Base-by-base conservation (phyloP, 2,113 vertebrate genomes). In the Cephalopterus ornatus region DNA sequence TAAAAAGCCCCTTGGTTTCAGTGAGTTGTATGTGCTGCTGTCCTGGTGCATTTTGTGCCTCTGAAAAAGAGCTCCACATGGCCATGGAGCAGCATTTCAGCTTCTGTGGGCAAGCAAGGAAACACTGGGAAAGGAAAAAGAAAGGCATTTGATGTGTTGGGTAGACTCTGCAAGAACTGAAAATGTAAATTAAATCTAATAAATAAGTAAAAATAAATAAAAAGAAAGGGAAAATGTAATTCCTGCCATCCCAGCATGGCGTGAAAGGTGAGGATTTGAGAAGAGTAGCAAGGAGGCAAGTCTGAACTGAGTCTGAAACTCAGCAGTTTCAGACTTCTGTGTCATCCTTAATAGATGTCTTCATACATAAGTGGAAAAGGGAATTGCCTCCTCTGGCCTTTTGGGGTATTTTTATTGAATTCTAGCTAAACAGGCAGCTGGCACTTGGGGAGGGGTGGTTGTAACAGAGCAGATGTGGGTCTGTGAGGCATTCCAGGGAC, bases 11-110 rank as follows among this genome's bases (percentile, higher is more conserved):
- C 50, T 19, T 76, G 53, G 44, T 78, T 63, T 78, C 61, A n/a
- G 46, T 10, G 52, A 49, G 21, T 70, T 80, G 12, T 71, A 0
- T 33, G 14, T 80, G 56, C 63, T 49, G 7, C 59, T 55, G 15
- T 35, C 49, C 27, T 22, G 47, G 46, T 70, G 41, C 10, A 2
- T 58, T 89, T 65, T 76, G 42, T 19, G 14, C 28, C n/a, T 80
- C 39, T 65, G 17, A 11, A 56, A 62, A 20, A 52, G 12, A 80
- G 26, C 80, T 67, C 24, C 59, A 4, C 0, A 0, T 14, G 26
- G 59, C 41, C 28, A 28, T 1, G 2, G 50, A 52, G 26, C 71
- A 73, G 46, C 27, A 42, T 59, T 74, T 74, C 47, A 22, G 23
- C 39, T 78, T 87, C n/a, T 42, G 19, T 39, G 41, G 30, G 56